Base-by-base conservation (phyloP, 2,888 invertebrate genomes). In the Drosophila kambysellisi region DNA sequence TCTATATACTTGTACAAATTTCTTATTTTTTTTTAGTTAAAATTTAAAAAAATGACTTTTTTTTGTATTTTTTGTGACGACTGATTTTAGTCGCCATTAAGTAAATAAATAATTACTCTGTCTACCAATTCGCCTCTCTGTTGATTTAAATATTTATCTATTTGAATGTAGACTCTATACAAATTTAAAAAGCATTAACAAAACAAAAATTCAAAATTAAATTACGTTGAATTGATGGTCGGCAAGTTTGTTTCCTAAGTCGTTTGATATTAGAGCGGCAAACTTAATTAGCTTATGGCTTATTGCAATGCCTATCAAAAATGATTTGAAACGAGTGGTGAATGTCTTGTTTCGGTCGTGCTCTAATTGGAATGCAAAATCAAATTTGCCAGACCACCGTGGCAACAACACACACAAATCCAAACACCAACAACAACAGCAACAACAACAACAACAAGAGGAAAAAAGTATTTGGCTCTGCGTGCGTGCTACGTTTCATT, bases 401-500 rank as follows among this genome's bases (percentile, higher is more conserved):
- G 74, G 74, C 75, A 71, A 70, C 72, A 83, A 58, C 74, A 75
- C 65, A 54, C 41, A 54, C 41, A 79, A 70, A 70, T 6, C 62
- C 17, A 29, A 53, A 68, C 65, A 68, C 32, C 54, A 71, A 68
- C 66, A 59, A 20, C 48, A 64, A 39, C 56, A 71, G 68, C 65
- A 58, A n/a, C 35, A 65, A 43, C 60, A 61, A 25, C 50, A 70
- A 52, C 51, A 46, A 48, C 30, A 52, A 35, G 25, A 50, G 37
- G 62, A 32, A 53, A 48, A 46, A 54, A 57, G 43, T 57, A 57
- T 57, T 64, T 61, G 75, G 57, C 65, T 79, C 37, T 72, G 78
- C 77, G 80, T 87, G 90, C 90, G 89, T 90, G 90, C 89, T 81
- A 88, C 86, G 86, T 86, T 90, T 87, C 90, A 89, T 89, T 88